These are phyloP conservation scores for Coregonus ussuriensis DNA, from an alignment of 2,797 vertebrate species.

Conservation along the genomic window DNA sequence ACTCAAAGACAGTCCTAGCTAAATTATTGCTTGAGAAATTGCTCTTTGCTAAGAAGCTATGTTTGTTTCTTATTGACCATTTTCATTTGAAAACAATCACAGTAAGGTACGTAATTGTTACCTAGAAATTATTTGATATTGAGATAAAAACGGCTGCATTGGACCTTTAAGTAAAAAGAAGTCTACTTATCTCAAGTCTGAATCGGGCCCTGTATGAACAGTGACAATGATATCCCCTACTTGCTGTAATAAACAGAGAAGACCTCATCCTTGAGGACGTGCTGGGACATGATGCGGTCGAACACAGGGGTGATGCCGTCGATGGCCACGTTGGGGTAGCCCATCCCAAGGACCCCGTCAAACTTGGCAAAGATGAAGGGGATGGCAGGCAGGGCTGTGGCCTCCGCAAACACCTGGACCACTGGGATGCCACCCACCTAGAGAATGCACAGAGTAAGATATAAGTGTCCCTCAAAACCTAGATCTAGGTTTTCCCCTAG, in stretches of 20 bases:
- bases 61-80: no score
- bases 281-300: slow-evolving; percentile 91
- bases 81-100: no score
- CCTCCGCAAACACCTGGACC: slow-evolving; percentile 92
- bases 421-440: slow-evolving; percentile 92
- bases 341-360: slow-evolving; percentile 95
- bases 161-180: no score
- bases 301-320: slow-evolving; percentile 92
- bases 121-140: no score
- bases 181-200: no score
- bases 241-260: slow-evolving; percentile 97
- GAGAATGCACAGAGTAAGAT: not conserved
- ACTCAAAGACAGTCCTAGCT: no score
- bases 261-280: slow-evolving; percentile 85
- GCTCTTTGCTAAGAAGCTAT: no score
- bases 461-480: not conserved
- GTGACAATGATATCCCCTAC: slow-evolving; percentile 61
- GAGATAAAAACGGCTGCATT: no score
- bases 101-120: no score
- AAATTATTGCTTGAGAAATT: no score
- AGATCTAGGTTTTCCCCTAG: not conserved
- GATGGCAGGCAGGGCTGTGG: slow-evolving; percentile 85
- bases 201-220: not conserved
- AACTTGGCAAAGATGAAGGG: slow-evolving; percentile 96
- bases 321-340: slow-evolving; percentile 87